Conservation (phyloP, 2,888 invertebrate species). For the Erynnis tages region DNA sequence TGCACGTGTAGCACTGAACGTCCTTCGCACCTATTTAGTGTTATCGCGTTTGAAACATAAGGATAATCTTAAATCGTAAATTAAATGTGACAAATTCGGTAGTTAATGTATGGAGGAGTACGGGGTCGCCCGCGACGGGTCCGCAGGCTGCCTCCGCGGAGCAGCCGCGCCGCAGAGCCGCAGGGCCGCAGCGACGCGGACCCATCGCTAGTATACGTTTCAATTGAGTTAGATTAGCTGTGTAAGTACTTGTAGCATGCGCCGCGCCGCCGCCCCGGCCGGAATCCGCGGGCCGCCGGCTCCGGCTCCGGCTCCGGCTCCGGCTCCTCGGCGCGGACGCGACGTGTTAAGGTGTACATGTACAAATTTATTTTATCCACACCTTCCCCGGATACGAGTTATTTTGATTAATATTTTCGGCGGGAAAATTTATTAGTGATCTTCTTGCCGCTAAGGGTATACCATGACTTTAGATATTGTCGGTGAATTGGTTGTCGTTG, state of each 20-base stretch:
- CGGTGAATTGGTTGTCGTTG: conserved; percentile 68
- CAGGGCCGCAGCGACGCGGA: conserved; percentile 8
- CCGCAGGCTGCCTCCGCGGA: conserved; percentile 13
- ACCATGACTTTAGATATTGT: conserved; percentile 68
- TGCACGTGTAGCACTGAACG: no score
- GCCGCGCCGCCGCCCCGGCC: conserved; percentile 3
- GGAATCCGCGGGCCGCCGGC: conserved; percentile 5
- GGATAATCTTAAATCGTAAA: conserved; percentile 17
- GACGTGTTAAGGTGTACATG: conserved; percentile 56
- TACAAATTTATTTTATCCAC: conserved; percentile 74
- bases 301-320: conserved; percentile 13
- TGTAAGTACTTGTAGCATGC: conserved; percentile 53
- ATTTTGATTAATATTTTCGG: conserved; percentile 68
- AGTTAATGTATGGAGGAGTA: conserved; percentile 33
- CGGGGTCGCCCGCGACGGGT: conserved; percentile 33
- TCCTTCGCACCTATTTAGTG: background rate
- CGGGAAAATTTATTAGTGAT: conserved; percentile 58
- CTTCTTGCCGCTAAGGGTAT: conserved; percentile 79
- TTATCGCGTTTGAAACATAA: conserved; percentile 20
- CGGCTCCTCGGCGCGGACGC: conserved; percentile 39
- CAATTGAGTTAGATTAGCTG: conserved; percentile 67
- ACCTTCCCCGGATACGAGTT: conserved; percentile 56
- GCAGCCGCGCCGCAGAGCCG: conserved; percentile 47
- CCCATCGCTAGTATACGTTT: conserved; percentile 67
- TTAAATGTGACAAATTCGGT: conserved; percentile 17